Evolutionary conservation across 2,888 invertebrate species (phyloP).

Genomic region (Gymnocheta viridis): DNA sequence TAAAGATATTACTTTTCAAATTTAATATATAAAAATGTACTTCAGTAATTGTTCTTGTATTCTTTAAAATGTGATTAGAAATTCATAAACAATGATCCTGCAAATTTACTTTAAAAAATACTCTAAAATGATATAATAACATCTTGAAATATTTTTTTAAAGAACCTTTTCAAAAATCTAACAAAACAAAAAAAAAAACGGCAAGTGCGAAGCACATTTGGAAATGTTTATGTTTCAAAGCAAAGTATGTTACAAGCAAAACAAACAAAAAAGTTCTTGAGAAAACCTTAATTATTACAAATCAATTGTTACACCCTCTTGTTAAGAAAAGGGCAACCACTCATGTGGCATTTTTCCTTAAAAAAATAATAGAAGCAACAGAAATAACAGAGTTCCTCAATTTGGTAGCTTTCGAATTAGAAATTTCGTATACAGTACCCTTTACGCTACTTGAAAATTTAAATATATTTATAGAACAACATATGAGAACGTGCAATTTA

Average conservation of each 20-base stretch:
- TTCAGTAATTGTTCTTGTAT: no score
- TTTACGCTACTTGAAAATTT: no score
- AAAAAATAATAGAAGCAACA: no score
- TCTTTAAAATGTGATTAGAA: not conserved
- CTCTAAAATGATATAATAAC: not conserved
- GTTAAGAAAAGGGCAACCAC: conserved; percentile 19
- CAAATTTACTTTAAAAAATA: not conserved
- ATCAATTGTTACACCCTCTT: conserved; percentile 76
- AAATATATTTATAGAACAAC: no score
- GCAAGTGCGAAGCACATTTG: conserved; percentile 38
- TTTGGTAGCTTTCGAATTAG: not conserved
- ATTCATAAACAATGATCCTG: not conserved
- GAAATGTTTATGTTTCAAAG: conserved; percentile 23
- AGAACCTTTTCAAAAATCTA: not conserved
- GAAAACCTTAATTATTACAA: conserved; percentile 79
- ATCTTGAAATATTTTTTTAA: not conserved
- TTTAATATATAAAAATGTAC: no score
- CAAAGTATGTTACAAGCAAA: conserved; percentile 14
- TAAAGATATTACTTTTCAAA: no score
- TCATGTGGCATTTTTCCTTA: not conserved
- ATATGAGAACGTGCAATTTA: no score
- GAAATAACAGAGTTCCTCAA: no score
- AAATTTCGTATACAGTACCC: not conserved
- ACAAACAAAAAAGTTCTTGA: not conserved
- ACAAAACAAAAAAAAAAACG: not conserved